A percentile compares a stretch with the other conserved stretches of the same genome.
Evolutionary conservation across 2,797 vertebrate genomes (phyloP).

Genomic region (Rhabdomys pumilio): DNA sequence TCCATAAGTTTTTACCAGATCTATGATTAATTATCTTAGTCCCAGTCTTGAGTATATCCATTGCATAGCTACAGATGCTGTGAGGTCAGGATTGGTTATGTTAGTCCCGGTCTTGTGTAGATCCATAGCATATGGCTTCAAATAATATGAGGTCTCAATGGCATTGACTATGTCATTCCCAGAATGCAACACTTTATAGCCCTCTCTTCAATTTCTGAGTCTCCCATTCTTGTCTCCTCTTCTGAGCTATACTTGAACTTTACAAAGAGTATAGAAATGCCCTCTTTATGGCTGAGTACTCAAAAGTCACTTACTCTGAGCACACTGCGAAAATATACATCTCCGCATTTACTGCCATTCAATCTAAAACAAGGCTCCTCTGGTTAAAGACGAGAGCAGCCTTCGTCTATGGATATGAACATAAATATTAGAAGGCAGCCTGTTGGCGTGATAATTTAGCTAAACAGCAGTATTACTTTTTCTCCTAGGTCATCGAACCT

Average conservation of each 20-base stretch:
- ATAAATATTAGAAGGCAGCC: background rate
- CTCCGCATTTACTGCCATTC: too few species aligned
- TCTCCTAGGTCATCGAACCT: background rate
- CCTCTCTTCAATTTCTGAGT: background rate
- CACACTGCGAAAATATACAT: background rate
- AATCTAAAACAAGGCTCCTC: background rate
- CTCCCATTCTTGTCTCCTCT: background rate
- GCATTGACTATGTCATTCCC: too few species aligned
- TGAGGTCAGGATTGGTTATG: background rate
- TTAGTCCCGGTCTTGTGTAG: background rate
- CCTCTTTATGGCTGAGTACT: background rate
- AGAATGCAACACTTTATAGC: background rate
- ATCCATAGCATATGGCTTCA: background rate
- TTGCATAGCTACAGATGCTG: too few species aligned
- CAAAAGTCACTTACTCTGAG: too few species aligned
- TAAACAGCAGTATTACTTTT: background rate
- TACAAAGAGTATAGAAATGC: background rate
- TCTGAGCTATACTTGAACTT: background rate
- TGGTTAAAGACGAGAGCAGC: background rate
- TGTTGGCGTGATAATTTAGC: background rate
- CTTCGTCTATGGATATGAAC: background rate
- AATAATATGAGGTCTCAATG: too few species aligned
- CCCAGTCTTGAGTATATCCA: background rate
- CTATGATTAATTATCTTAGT: background rate
- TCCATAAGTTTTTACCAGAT: background rate